These are phyloP conservation scores for Eulemur macaco DNA, from an alignment of 2,113 vertebrate species.

Conservation along the genomic window DNA sequence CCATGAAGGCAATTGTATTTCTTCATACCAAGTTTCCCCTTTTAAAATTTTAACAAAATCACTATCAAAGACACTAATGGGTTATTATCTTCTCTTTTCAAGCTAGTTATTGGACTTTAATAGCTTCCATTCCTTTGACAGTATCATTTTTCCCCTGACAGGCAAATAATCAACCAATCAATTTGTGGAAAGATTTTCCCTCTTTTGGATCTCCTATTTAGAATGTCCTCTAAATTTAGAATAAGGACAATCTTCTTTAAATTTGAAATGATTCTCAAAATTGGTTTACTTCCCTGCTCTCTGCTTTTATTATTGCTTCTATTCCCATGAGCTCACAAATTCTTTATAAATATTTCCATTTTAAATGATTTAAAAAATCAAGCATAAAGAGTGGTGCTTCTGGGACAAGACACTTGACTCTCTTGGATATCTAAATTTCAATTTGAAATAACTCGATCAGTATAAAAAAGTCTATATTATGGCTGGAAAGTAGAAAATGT, in stretches of 20 bases:
- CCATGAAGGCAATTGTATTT: neutral
- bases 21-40: slow-evolving; percentile 1
- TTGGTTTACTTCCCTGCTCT: slow-evolving; percentile 43
- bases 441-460: slow-evolving; percentile 56
- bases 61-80: slow-evolving; percentile 20
- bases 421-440: slow-evolving; percentile 31
- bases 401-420: slow-evolving; percentile 47
- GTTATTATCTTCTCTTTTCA: slow-evolving; percentile 38
- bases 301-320: slow-evolving; percentile 20
- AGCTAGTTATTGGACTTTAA: slow-evolving; percentile 6
- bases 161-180: slow-evolving; percentile 48
- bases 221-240: slow-evolving; percentile 39
- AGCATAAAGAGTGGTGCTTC: neutral
- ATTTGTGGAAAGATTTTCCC: neutral
- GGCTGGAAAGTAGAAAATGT: neutral
- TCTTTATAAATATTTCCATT: slow-evolving; percentile 64
- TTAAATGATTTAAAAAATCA: slow-evolving; percentile 50
- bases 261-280: slow-evolving; percentile 48
- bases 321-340: slow-evolving; percentile 30
- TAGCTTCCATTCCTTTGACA: slow-evolving; percentile 19
- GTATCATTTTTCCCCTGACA: neutral
- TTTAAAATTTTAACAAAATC: slow-evolving; percentile 50
- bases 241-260: slow-evolving; percentile 47
- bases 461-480: neutral
- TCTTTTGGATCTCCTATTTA: slow-evolving; percentile 4